Conservation (phyloP, 2,113 vertebrate species). For the Sardina pilchardus region DNA sequence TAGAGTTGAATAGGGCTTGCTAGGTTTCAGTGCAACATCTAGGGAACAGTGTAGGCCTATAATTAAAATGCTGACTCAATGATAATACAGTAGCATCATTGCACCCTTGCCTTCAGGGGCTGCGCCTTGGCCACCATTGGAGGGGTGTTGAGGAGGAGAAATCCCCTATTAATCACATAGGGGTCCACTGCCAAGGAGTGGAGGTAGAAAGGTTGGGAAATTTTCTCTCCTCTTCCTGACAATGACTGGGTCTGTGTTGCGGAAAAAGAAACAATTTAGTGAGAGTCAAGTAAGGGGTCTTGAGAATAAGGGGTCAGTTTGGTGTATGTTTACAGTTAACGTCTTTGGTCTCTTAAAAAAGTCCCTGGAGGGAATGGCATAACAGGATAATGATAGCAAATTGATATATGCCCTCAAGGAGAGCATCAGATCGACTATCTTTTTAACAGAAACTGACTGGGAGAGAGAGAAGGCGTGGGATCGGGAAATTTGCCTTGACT, state of each 20-base stretch:
- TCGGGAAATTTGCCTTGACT: no score
- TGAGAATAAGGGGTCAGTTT: conserved; percentile 5
- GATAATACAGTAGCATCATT: no score
- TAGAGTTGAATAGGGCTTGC: not conserved
- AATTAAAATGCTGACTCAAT: not conserved
- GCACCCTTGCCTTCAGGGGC: not conserved
- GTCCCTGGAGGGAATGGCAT: no score
- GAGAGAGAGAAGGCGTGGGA: no score
- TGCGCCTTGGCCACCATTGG: not conserved
- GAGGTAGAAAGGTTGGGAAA: conserved; percentile 9
- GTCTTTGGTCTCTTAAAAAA: not conserved
- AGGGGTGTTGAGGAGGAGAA: not conserved
- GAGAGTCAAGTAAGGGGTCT: not conserved
- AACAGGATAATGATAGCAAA: no score
- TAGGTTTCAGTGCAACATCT: not conserved
- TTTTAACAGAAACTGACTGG: no score
- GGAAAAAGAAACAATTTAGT: not conserved
- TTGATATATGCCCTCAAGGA: not conserved
- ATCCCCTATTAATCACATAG: not conserved
- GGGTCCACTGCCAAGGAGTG: not conserved
- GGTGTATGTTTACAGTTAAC: not conserved
- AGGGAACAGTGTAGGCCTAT: not conserved
- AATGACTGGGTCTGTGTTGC: conserved; percentile 52
- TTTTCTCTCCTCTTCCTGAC: conserved; percentile 37
- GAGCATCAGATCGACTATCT: no score